phyloP scores from a whole-genome alignment of 2,888 invertebrate genomes.

The Brenthis hecate region DNA sequence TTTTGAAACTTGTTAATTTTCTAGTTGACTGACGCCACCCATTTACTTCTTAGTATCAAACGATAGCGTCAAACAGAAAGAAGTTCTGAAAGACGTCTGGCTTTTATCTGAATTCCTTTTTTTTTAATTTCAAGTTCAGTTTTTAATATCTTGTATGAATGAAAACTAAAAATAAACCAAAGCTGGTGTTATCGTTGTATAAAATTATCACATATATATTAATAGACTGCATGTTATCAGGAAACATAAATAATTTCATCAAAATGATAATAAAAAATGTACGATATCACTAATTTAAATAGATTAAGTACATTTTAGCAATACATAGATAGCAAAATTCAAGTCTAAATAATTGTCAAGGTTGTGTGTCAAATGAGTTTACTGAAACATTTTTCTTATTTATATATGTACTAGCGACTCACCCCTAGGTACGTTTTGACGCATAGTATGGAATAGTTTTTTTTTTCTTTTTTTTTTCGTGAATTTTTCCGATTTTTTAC shows the following conservation, averaged over 20 bases:
- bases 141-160: conserved; percentile 15
- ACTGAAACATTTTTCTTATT: no score
- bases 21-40: conserved; percentile 38
- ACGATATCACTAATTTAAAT: neutral
- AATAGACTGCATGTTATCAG: neutral
- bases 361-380: no score
- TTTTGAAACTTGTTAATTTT: conserved; percentile 41
- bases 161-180: conserved; percentile 7
- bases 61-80: conserved; percentile 17
- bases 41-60: conserved; percentile 31
- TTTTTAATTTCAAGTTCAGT: neutral
- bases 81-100: conserved; percentile 2
- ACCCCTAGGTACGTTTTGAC: no score
- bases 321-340: neutral
- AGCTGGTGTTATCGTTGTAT: conserved; percentile 2
- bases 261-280: neutral
- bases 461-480: no score
- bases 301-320: neutral
- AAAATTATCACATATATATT: conserved; percentile 9
- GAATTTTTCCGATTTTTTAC: no score
- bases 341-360: neutral
- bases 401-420: no score
- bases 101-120: conserved; percentile 4
- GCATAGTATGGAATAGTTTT: no score
- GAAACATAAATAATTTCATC: neutral